phyloP scores from a whole-genome alignment of 1,140 invertebrate genomes.

The Apis florea region DNA sequence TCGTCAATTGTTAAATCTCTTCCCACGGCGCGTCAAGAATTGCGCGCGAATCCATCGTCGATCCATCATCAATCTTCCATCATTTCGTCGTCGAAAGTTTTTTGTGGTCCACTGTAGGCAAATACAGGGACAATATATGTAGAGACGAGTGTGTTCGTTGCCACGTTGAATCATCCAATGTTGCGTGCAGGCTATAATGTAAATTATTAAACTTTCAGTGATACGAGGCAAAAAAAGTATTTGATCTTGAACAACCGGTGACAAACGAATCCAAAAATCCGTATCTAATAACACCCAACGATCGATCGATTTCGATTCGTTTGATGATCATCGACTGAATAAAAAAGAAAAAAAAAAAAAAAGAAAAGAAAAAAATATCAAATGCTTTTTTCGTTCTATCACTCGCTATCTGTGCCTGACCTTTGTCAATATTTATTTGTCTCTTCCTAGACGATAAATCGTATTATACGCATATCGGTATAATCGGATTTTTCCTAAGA shows the following conservation, averaged over 20 bases:
- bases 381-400: slow-evolving; percentile 60
- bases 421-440: slow-evolving; percentile 66
- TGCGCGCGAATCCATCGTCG: no score
- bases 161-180: slow-evolving; percentile 1
- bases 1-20: no score
- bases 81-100: no score
- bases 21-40: no score
- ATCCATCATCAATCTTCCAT: no score
- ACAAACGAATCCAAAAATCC: not conserved
- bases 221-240: slow-evolving; percentile 18
- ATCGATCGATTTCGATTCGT: not conserved
- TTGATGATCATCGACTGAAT: not conserved
- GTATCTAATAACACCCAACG: no score
- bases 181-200: slow-evolving; percentile 47
- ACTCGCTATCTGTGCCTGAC: slow-evolving; percentile 75
- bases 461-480: slow-evolving; percentile 14
- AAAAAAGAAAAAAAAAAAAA: not conserved
- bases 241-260: not conserved
- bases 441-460: slow-evolving; percentile 40
- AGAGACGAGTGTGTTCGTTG: slow-evolving; percentile 7
- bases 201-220: slow-evolving; percentile 47
- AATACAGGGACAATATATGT: slow-evolving; percentile 28
- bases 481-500: slow-evolving; percentile 9
- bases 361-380: slow-evolving; percentile 17
- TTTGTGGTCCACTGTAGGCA: not conserved